Percentiles rank a stretch among this genome's conserved stretches.
phyloP scores from a whole-genome alignment of 2,797 vertebrate species.

The Lophotriccus pileatus region DNA sequence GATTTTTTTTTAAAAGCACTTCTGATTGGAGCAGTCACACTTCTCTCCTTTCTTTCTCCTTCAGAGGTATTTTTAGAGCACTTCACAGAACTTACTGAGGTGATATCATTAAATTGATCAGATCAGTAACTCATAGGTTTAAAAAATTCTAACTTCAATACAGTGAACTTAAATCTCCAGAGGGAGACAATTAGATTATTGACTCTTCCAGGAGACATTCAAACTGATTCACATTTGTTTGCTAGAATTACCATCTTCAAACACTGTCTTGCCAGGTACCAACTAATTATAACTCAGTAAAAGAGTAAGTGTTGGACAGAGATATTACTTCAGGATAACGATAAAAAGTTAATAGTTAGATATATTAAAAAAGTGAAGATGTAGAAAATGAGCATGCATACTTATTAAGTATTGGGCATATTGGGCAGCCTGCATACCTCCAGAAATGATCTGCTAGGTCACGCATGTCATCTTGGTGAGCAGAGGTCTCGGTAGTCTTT shows the following conservation, averaged over 20 bases:
- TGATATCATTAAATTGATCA: conserved; percentile 29
- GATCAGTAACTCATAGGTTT: not conserved
- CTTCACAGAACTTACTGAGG: not conserved
- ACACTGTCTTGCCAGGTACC: not conserved
- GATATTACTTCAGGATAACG: not conserved
- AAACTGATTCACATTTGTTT: conserved; percentile 38
- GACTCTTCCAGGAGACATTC: conserved; percentile 27
- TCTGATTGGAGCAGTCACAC: not conserved
- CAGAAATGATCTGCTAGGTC: not conserved
- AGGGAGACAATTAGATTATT: conserved; percentile 18
- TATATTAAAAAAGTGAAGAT: not conserved
- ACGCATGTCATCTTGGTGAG: not conserved
- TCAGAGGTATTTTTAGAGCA: conserved; percentile 1
- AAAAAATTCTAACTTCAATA: conserved; percentile 18
- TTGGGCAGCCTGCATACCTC: not conserved
- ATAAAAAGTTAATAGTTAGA: not conserved
- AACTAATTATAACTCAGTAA: not conserved
- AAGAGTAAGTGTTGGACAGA: not conserved
- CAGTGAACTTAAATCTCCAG: not conserved
- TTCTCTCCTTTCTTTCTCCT: conserved; percentile 10
- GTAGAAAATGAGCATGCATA: not conserved
- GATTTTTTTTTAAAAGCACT: not conserved
- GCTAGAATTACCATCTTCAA: conserved; percentile 43
- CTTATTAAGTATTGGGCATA: not conserved
- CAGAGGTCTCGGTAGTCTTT: not conserved